phyloP scores from a whole-genome alignment of 2,113 vertebrate species.

The Atrichornis clamosus region DNA sequence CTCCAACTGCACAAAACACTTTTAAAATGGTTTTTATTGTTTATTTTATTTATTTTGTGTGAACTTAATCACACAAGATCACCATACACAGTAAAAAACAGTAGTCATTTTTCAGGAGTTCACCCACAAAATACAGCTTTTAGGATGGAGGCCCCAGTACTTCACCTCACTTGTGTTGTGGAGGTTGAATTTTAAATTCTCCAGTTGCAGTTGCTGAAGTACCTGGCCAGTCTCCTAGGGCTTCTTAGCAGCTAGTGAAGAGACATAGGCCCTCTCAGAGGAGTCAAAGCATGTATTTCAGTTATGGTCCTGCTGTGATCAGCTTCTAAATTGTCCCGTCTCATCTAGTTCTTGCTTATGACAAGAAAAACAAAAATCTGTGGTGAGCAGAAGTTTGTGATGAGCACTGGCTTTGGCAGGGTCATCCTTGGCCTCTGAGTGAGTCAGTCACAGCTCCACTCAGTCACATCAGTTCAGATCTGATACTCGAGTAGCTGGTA shows the following conservation, averaged over 20 bases:
- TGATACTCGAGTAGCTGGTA: neutral
- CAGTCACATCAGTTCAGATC: neutral
- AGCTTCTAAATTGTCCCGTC: neutral
- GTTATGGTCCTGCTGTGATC: neutral
- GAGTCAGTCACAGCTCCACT: neutral
- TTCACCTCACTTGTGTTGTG: neutral
- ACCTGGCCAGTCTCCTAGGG: neutral
- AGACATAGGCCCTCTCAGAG: neutral
- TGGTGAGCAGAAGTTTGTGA: neutral
- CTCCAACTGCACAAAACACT: neutral
- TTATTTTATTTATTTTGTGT: no score
- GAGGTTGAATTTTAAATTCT: neutral
- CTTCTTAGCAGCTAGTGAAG: neutral
- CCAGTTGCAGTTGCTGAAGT: neutral
- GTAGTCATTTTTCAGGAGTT: neutral
- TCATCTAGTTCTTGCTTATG: neutral
- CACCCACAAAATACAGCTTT: neutral
- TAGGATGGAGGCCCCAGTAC: neutral
- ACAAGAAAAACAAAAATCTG: neutral
- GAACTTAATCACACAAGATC: neutral
- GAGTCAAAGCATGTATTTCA: neutral
- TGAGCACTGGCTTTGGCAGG: neutral
- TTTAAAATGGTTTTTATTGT: neutral
- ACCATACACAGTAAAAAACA: neutral
- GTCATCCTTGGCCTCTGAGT: neutral